Evolutionary conservation across 2,888 invertebrate species (phyloP), one percentile per base, ranked within the genome.

Genomic region (Elgonia sp.): DNA sequence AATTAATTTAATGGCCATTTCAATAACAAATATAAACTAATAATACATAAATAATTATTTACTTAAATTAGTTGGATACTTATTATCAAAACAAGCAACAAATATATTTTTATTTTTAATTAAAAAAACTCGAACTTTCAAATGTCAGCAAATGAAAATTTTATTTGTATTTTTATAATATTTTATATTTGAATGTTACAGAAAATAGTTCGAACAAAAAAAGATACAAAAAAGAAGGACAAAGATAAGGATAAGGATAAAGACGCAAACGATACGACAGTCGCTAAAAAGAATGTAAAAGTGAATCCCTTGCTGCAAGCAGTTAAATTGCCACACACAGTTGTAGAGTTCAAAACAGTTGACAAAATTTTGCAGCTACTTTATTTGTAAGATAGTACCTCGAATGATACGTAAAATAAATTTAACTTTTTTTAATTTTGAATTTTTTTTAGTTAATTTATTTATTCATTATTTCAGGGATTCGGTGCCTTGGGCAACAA

Each of bases 401-500:
- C n/a, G n/a, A n/a, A n/a, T n/a, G n/a, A n/a, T n/a, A n/a, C n/a
- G n/a, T n/a, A n/a, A n/a, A n/a, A n/a, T n/a, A n/a, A n/a, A n/a
- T n/a, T n/a, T n/a, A n/a, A n/a, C n/a, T n/a, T n/a, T n/a, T n/a
- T n/a, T n/a, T n/a, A n/a, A n/a, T n/a, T n/a, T n/a, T n/a, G n/a
- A n/a, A n/a, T n/a, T n/a, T n/a, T n/a, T n/a, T n/a, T n/a, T n/a
- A n/a, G n/a, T n/a, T n/a, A n/a, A n/a, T n/a, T n/a, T n/a, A n/a
- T n/a, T n/a, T n/a, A n/a, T n/a, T n/a, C n/a, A n/a, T 14, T 29
- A 8, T 76, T 76, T 12, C n/a, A 86, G 96, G 65, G 95, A 96
- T 65, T 94, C 95, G 2, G 95, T 96, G 0, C 62, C 95, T 0
- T 97, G 96, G 96, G 94, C 95, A 0, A 94, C 95, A 0, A 70